Evolutionary conservation across 2,888 invertebrate species (phyloP), one percentile per base, ranked within the genome.

Genomic region (Philaethria dido): DNA sequence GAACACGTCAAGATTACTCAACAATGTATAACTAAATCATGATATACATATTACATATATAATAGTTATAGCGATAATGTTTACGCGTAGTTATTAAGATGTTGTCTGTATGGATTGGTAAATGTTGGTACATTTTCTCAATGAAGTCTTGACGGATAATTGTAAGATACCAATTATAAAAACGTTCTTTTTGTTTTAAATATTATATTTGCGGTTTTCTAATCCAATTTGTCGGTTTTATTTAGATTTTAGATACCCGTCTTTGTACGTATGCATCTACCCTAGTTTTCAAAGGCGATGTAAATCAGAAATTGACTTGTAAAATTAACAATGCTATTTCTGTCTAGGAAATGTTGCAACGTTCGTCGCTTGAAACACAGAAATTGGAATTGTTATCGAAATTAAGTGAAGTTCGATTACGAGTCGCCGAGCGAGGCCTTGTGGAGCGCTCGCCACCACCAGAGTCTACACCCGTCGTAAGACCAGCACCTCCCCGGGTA

Each of bases 331-430:
- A 18, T 33, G 16, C 8, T 16, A n/a, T 66, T 55, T 29, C 45
- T 16, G 47, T 79, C 0, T 86, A 97, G 97, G 97, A 98, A 93
- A 94, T 98, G 92, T 90, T 98, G 62, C 96, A 96, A 63, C 94
- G 98, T 64, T 98, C 98, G 20, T 96, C 98, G 3, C 87, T 99
- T 71, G 99, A 99, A 93, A 98, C 98, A 0, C 98, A 98, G 88
- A 98, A 99, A 88, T 89, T 99, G 78, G 99, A 99, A 87, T 92
- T 99, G 73, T 94, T 99, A 92, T 97, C 98, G 47, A 98, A 99
- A 76, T 94, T 99, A 75, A 98, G 98, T 70, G 98, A 98, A 83
- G 94, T 99, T 75, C 97, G 99, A 79, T 92, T 98, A 70, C 96
- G 97, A 74, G 95, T 96, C 42, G 93, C 98, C 61, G 99, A 99